phyloP scores from a whole-genome alignment of 2,113 vertebrate genomes.

The Triplophysa siluroides region DNA sequence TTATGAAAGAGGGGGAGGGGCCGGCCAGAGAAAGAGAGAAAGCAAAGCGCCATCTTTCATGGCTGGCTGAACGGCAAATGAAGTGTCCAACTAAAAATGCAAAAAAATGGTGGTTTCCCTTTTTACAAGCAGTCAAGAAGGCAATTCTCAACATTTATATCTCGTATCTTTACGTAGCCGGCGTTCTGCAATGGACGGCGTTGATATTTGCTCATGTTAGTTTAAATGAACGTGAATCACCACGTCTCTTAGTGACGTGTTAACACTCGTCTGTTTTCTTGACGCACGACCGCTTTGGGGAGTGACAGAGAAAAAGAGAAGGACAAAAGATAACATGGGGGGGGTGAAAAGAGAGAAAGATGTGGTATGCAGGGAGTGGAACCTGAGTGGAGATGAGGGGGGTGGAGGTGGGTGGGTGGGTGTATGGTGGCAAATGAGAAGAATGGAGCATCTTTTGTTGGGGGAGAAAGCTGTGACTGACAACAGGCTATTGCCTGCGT shows the following conservation, averaged over 20 bases:
- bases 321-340: conserved; percentile 37
- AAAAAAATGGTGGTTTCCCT: conserved; percentile 20
- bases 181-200: not conserved
- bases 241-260: not conserved
- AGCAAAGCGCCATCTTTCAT: conserved; percentile 24
- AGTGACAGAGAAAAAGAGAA: conserved; percentile 21
- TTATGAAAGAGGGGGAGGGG: conserved; percentile 56
- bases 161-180: no score
- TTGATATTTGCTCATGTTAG: not conserved
- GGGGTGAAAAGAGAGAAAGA: conserved; percentile 9
- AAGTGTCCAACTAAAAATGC: conserved; percentile 7
- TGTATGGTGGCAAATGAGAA: conserved; percentile 10
- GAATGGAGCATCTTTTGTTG: conserved; percentile 38
- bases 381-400: conserved; percentile 32
- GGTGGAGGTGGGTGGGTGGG: not conserved
- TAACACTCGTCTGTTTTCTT: not conserved
- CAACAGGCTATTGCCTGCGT: conserved; percentile 29
- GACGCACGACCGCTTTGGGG: conserved; percentile 15
- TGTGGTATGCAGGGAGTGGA: conserved; percentile 38
- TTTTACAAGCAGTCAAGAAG: not conserved
- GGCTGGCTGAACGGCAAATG: conserved; percentile 33
- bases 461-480: conserved; percentile 34
- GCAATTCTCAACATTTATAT: no score
- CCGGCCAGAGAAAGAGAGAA: conserved; percentile 20
- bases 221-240: conserved; percentile 8